Evolutionary conservation across 2,113 vertebrate genomes (phyloP), one percentile per base, ranked within the genome.

Genomic region (Sialia sialis): DNA sequence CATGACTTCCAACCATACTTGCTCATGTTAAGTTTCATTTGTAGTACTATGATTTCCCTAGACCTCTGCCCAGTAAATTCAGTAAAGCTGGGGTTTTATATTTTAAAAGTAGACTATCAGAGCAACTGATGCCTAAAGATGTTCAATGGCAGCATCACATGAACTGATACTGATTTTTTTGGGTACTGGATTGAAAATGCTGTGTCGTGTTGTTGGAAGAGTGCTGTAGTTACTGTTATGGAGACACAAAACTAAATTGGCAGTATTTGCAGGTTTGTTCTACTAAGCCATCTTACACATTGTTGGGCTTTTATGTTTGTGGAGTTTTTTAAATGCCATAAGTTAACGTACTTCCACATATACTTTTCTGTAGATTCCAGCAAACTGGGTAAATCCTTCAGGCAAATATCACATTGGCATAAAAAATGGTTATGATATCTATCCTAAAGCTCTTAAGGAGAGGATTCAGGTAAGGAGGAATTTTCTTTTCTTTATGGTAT

Each of bases 391-490:
- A 97, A 99, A 99, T 97, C 99, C 99, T 90, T 98, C 99, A 74
- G 99, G 98, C 95, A 99, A 98, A 96, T 99, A 98, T 84, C 99
- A 98, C 96, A 98, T 99, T 92, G 99, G 99, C 97, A 98, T 99
- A 96, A 99, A 99, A 98, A 99, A 99, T 96, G 99, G 99, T 30
- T 99, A 99, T 59, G 99, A 99, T 93, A 99, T 99, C 95, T 99
- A 99, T 94, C 99, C 99, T 76, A 99, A 99, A 98, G 98, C 98
- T 90, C 98, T 99, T 30, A 99, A 99, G 95, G 99, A 99, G 95
- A 98, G 99, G 94, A 99, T 99, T 96, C 99, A 99, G 99, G 99
- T 99, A 98, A 97, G 59, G 13, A 73, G 39, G 7, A 66, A 56
- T 52, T 81, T 8, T 14, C 14, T 70, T 60, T 48, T 74, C 5